These are phyloP conservation scores for Oostethus manadensis DNA, from an alignment of 2,113 vertebrate genomes.

Conservation along the genomic window DNA sequence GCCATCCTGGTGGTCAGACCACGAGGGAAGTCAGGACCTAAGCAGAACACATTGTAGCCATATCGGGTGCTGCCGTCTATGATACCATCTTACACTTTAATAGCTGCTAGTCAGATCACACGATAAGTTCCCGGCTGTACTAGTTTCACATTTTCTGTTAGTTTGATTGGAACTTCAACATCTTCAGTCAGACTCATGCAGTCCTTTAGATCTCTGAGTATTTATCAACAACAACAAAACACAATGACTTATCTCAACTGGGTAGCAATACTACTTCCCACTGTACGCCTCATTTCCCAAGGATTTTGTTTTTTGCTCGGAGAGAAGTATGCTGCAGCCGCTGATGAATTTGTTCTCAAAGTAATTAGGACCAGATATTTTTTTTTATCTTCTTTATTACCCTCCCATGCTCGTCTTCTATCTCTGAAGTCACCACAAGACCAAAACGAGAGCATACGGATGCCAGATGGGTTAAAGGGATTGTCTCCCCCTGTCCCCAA, in stretches of 20 bases:
- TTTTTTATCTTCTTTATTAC: constrained; percentile 80
- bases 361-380: constrained; percentile 91
- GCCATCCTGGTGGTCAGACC: too few relatives aligned
- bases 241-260: not conserved
- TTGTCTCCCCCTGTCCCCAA: constrained; percentile 38
- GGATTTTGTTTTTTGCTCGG: constrained; percentile 79
- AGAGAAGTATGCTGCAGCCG: constrained; percentile 76
- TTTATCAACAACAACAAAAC: not conserved
- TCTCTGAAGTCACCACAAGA: constrained; percentile 72
- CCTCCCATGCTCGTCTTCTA: constrained; percentile 84
- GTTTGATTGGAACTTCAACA: too few relatives aligned
- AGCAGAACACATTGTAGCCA: not conserved
- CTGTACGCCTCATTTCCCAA: constrained; percentile 74
- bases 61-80: not conserved
- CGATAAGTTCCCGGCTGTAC: not conserved
- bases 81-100: not conserved
- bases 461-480: constrained; percentile 76
- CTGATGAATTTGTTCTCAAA: constrained; percentile 76
- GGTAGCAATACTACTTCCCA: constrained; percentile 23
- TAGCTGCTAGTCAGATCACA: not conserved
- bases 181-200: too few relatives aligned
- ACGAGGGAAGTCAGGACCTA: too few relatives aligned
- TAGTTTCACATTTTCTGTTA: not conserved
- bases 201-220: not conserved
- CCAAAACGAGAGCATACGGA: constrained; percentile 80